phyloP scores from a whole-genome alignment of 1,140 invertebrate species.

The Lanistes nyassanus region DNA sequence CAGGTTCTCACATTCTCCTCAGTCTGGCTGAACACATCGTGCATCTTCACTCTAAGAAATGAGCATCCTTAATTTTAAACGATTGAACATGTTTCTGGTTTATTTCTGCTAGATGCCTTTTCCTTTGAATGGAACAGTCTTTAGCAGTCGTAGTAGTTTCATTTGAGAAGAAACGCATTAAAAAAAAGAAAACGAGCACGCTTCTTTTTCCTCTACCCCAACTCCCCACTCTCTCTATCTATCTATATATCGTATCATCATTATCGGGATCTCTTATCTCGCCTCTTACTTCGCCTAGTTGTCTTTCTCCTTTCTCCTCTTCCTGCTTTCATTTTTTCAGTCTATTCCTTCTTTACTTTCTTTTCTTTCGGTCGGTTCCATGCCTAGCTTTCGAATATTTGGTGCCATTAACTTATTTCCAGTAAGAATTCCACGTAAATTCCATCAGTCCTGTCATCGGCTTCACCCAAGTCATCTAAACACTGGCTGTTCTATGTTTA shows the following conservation, averaged over 20 bases:
- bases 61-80: not conserved
- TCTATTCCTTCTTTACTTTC: not conserved
- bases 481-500: not conserved
- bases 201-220: not conserved
- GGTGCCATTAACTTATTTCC: not conserved
- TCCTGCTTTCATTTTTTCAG: too few relatives aligned
- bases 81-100: not conserved
- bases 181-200: too few relatives aligned
- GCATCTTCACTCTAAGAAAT: not conserved
- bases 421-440: not conserved
- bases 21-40: too few relatives aligned
- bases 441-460: not conserved
- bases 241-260: not conserved
- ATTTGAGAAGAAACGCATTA: too few relatives aligned
- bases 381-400: not conserved
- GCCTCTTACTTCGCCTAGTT: slow-evolving; percentile 5
- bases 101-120: not conserved
- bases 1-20: too few relatives aligned
- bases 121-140: not conserved
- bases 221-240: not conserved
- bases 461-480: not conserved
- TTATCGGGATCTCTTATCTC: not conserved
- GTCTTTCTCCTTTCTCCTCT: not conserved
- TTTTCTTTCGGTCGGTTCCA: too few relatives aligned
- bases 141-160: too few relatives aligned